Percentiles rank a stretch among this genome's conserved stretches.
Evolutionary conservation across 2,797 vertebrate species (phyloP).

Genomic region (Sebastes cheni): DNA sequence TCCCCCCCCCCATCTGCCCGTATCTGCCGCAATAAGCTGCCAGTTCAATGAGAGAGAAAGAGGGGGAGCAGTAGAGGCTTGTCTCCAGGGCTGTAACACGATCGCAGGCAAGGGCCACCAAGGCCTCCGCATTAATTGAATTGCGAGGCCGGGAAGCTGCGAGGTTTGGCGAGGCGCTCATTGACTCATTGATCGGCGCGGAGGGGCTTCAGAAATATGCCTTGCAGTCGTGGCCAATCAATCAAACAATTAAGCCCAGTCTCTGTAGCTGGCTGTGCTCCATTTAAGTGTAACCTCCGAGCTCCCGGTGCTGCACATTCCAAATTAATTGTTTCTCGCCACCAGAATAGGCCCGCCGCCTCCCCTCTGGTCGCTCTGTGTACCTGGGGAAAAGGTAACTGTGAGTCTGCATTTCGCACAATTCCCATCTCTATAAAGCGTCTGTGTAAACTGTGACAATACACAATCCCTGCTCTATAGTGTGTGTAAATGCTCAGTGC

Average conservation of each 20-base stretch:
- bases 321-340: constrained; percentile 77
- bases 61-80: constrained; percentile 11
- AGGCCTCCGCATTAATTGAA: constrained; percentile 78
- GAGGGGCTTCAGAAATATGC: constrained; percentile 79
- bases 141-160: constrained; percentile 65
- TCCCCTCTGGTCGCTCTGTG: constrained; percentile 5
- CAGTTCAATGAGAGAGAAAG: constrained; percentile 33
- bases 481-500: background rate
- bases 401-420: constrained; percentile 51
- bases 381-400: constrained; percentile 38
- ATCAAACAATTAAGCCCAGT: constrained; percentile 83
- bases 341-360: constrained; percentile 32
- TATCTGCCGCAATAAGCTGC: constrained; percentile 60
- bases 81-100: constrained; percentile 68
- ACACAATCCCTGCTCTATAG: constrained; percentile 16
- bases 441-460: constrained; percentile 19
- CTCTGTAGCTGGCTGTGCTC: constrained; percentile 68
- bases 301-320: constrained; percentile 38
- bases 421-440: constrained; percentile 27
- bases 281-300: constrained; percentile 72
- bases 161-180: constrained; percentile 74
- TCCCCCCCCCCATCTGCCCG: background rate
- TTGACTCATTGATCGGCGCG: constrained; percentile 81
- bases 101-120: constrained; percentile 65
- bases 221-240: constrained; percentile 77